Percentiles rank a stretch among this genome's conserved stretches.
phyloP scores from a whole-genome alignment of 2,113 vertebrate species.

The Murina feae region DNA sequence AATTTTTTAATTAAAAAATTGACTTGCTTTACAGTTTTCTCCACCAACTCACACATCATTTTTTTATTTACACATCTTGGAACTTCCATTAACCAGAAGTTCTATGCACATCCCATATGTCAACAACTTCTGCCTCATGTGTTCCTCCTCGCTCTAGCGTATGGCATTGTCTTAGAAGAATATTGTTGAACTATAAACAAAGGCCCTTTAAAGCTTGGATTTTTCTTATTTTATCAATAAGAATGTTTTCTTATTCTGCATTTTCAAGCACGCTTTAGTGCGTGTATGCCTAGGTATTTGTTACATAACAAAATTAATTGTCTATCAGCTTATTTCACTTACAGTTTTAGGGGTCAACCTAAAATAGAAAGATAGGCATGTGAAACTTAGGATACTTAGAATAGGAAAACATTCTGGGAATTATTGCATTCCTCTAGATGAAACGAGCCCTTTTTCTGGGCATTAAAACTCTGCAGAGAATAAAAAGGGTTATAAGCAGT shows the following conservation, averaged over 20 bases:
- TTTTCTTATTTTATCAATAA: constrained; percentile 23
- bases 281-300: constrained; percentile 28
- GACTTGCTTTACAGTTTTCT: constrained; percentile 72
- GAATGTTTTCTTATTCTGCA: constrained; percentile 49
- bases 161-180: constrained; percentile 40
- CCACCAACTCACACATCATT: constrained; percentile 60
- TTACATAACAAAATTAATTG: not conserved
- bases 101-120: not conserved
- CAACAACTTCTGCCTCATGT: constrained; percentile 59
- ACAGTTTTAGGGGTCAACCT: constrained; percentile 10
- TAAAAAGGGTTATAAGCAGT: constrained; percentile 9
- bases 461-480: not conserved
- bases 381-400: constrained; percentile 45
- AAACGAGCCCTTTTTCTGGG: not conserved
- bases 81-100: constrained; percentile 71
- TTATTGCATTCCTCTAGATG: not conserved
- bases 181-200: constrained; percentile 59
- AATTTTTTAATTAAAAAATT: constrained; percentile 77
- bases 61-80: constrained; percentile 68
- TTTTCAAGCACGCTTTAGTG: not conserved
- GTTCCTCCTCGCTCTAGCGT: not conserved
- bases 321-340: not conserved
- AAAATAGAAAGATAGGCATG: not conserved
- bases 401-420: constrained; percentile 6
- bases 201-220: not conserved